A percentile compares a stretch with the other conserved stretches of the same genome.
These are phyloP conservation scores for Chiroxiphia lanceolata DNA, from an alignment of 2,797 vertebrate species.

Conservation along the genomic window DNA sequence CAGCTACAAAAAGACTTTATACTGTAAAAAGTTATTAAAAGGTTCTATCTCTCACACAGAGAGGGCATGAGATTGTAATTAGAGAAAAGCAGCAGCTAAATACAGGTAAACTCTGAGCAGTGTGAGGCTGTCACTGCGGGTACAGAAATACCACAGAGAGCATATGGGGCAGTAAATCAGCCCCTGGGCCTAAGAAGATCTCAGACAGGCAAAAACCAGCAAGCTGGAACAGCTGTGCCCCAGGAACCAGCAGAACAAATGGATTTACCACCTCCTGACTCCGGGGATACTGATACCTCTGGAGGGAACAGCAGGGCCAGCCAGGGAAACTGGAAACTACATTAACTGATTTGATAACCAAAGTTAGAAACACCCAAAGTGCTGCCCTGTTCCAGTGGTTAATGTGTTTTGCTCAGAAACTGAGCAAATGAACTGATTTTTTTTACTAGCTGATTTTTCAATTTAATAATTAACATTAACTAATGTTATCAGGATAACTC, in stretches of 20 bases:
- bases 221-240: constrained; percentile 45
- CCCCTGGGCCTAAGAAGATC: constrained; percentile 6
- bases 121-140: background rate
- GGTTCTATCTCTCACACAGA: background rate
- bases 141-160: background rate
- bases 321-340: background rate
- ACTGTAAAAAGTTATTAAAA: background rate
- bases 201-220: constrained; percentile 18
- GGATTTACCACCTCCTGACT: constrained; percentile 29
- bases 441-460: too few species aligned
- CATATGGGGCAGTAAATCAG: constrained; percentile 41
- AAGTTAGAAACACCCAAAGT: background rate
- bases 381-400: background rate
- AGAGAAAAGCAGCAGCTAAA: background rate
- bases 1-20: background rate
- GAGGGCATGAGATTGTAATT: background rate
- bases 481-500: background rate
- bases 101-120: background rate
- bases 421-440: too few species aligned
- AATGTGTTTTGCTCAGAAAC: background rate
- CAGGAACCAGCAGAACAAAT: constrained; percentile 29
- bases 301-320: background rate
- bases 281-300: background rate
- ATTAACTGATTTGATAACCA: background rate
- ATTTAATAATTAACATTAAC: too few species aligned